A percentile compares a stretch with the other conserved stretches of the same genome.
phyloP scores from a whole-genome alignment of 2,113 vertebrate species.

The Halcyon senegalensis region DNA sequence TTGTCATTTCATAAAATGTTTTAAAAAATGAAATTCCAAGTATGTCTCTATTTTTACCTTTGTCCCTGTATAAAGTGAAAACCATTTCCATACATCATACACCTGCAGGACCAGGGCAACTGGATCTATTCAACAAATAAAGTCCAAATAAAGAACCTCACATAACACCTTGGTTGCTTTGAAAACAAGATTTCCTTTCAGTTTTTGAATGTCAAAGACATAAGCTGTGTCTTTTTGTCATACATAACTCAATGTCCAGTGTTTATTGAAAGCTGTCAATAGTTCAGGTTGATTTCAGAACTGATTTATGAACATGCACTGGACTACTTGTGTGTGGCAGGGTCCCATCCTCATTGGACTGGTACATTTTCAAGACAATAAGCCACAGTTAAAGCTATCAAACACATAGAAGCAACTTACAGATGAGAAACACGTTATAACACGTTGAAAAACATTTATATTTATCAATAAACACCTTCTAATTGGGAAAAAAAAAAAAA shows the following conservation, averaged over 20 bases:
- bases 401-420: background rate
- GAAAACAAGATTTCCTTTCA: background rate
- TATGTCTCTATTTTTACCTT: background rate
- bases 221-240: background rate
- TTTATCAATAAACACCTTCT: background rate
- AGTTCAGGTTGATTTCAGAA: background rate
- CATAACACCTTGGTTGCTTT: background rate
- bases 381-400: background rate
- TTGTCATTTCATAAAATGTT: background rate
- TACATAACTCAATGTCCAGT: background rate
- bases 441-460: background rate
- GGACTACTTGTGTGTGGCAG: rapidly evolving
- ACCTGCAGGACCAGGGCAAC: background rate
- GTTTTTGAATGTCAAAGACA: background rate
- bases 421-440: background rate
- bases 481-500: background rate
- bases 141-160: background rate
- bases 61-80: background rate
- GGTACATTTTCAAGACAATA: background rate
- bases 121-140: background rate
- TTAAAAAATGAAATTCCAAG: background rate
- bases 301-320: background rate
- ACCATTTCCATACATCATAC: background rate
- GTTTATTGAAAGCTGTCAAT: background rate
- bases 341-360: background rate